Evolutionary conservation across 2,113 vertebrate species (phyloP).

Genomic region (Dasypus novemcinctus): DNA sequence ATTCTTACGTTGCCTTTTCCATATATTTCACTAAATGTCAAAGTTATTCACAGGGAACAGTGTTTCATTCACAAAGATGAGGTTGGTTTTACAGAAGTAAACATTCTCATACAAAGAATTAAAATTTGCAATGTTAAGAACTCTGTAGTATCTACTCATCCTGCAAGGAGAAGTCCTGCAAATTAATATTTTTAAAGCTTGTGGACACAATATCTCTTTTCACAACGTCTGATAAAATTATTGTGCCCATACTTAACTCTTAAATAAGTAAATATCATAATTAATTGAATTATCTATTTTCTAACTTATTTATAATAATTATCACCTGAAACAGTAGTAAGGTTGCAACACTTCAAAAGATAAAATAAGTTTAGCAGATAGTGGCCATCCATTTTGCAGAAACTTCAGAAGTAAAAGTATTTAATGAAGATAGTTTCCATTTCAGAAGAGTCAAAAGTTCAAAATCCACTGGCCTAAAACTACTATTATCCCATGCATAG

Average conservation of each 20-base stretch:
- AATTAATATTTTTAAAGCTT: background rate
- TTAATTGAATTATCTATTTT: background rate
- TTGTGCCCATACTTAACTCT: background rate
- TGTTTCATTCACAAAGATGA: background rate
- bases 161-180: background rate
- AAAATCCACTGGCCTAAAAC: background rate
- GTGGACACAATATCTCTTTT: slow-evolving; percentile 19
- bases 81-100: slow-evolving; percentile 10
- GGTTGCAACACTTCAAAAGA: background rate
- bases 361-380: slow-evolving; percentile 2
- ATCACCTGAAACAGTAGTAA: background rate
- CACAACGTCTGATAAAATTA: slow-evolving; percentile 9
- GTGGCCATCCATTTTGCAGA: background rate
- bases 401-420: background rate
- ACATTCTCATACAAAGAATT: background rate
- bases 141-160: background rate
- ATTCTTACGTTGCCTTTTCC: background rate
- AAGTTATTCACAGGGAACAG: background rate
- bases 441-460: background rate
- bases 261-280: background rate
- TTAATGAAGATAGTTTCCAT: background rate
- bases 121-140: background rate
- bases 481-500: background rate
- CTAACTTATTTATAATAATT: background rate
- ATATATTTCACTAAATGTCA: slow-evolving; percentile 37